Conservation (phyloP, 2,888 invertebrate genomes). For the Mesodorylaimus sp. region DNA sequence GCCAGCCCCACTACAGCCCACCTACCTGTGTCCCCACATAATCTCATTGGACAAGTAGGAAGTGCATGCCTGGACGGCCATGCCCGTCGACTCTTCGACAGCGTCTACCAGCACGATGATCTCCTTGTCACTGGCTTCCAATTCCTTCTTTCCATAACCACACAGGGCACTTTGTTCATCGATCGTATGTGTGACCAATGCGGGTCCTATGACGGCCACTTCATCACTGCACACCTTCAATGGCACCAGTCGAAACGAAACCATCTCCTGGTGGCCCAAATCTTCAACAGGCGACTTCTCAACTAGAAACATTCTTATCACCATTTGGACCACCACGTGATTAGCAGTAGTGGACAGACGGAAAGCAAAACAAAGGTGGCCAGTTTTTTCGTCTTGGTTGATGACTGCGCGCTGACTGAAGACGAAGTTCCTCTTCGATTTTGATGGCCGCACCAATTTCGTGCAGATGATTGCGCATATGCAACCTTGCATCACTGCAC, state of each 20-base stretch:
- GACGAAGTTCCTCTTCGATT: too few relatives aligned
- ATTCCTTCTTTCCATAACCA: not conserved
- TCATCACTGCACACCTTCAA: conserved; percentile 4
- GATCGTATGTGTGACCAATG: not conserved
- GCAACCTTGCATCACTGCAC: not conserved
- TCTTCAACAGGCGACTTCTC: not conserved
- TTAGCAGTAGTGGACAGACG: not conserved
- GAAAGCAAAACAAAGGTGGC: not conserved
- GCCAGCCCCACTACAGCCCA: too few relatives aligned
- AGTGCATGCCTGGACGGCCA: conserved; percentile 1
- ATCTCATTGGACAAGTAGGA: conserved; percentile 4
- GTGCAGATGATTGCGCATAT: conserved; percentile 5
- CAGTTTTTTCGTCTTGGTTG: not conserved
- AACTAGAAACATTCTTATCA: not conserved
- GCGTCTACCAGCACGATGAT: not conserved
- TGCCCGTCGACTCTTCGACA: conserved; percentile 3
- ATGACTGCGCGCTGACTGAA: conserved; percentile 4
- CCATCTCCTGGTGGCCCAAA: not conserved
- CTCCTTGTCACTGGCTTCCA: not conserved
- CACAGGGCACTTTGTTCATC: conserved; percentile 1
- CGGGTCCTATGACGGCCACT: conserved; percentile 3
- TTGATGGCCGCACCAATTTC: conserved; percentile 4
- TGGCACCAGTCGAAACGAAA: not conserved
- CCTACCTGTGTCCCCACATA: conserved; percentile 5
- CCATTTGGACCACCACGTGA: too few relatives aligned